A percentile compares a stretch with the other conserved stretches of the same genome.
Evolutionary conservation across 2,113 vertebrate species (phyloP).

Genomic region (Hemibagrus wyckioides): DNA sequence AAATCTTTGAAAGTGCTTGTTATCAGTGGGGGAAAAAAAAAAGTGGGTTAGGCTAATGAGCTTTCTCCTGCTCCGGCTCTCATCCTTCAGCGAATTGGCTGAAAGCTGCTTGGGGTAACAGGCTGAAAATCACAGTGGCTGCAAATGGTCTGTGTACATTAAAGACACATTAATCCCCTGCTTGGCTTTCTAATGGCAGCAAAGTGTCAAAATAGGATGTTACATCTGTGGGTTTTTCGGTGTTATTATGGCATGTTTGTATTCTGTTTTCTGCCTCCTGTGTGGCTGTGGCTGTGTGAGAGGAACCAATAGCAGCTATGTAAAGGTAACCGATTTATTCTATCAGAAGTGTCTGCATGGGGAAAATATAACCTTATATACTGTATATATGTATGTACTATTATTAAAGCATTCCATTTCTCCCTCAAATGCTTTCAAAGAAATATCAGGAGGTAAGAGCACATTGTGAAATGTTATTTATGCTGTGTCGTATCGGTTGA

Average conservation of each 20-base stretch:
- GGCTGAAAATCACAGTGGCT: constrained; percentile 25
- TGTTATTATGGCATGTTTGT: constrained; percentile 4
- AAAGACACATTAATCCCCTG: constrained; percentile 20
- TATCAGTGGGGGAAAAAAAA: constrained; percentile 13
- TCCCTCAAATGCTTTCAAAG: constrained; percentile 73
- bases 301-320: not conserved
- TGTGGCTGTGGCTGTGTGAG: not conserved
- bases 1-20: constrained; percentile 27
- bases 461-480: not conserved
- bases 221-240: not conserved
- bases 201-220: not conserved
- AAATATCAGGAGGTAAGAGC: constrained; percentile 74
- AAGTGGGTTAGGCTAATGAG: constrained; percentile 42
- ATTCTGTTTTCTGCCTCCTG: not conserved
- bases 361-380: too few species aligned
- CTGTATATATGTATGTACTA: constrained; percentile 42
- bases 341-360: not conserved
- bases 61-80: constrained; percentile 1
- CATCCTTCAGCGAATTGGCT: not conserved
- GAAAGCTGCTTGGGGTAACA: constrained; percentile 29
- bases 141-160: constrained; percentile 21
- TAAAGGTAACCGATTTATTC: constrained; percentile 19
- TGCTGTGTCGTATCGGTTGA: not conserved
- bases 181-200: not conserved
- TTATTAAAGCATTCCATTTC: constrained; percentile 61